Evolutionary conservation across 2,113 vertebrate species (phyloP).

Genomic region (Catharus bicknelli): DNA sequence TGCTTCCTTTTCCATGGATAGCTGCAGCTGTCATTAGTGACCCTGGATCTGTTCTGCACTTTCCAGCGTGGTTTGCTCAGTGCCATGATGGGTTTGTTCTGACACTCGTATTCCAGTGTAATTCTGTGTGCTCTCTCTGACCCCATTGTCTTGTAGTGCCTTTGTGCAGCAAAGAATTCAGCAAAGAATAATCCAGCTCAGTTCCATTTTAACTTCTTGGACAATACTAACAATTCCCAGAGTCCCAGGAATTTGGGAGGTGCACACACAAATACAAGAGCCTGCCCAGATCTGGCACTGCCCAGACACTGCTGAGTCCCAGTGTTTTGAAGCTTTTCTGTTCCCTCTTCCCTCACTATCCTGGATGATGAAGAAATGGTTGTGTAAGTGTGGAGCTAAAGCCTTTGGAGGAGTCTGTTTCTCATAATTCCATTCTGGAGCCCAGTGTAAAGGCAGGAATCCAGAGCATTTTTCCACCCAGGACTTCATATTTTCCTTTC

Average conservation of each 20-base stretch:
- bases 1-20: background rate
- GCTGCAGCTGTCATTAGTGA: background rate
- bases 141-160: background rate
- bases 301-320: background rate
- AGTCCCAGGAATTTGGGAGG: background rate
- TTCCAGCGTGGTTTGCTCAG: fast-evolving
- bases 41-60: fast-evolving
- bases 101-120: fast-evolving
- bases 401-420: background rate
- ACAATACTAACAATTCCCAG: background rate
- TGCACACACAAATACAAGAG: background rate
- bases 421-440: background rate
- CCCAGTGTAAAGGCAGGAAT: constrained; percentile 15
- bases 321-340: background rate
- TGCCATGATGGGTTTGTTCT: background rate
- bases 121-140: background rate
- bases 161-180: background rate
- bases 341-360: background rate
- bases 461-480: background rate
- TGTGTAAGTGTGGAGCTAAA: background rate
- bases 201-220: background rate
- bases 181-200: background rate
- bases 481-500: constrained; percentile 43
- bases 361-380: background rate
- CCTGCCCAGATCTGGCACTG: background rate